These are phyloP conservation scores for Hyposoter didymator DNA, from an alignment of 2,888 invertebrate species.

Conservation along the genomic window DNA sequence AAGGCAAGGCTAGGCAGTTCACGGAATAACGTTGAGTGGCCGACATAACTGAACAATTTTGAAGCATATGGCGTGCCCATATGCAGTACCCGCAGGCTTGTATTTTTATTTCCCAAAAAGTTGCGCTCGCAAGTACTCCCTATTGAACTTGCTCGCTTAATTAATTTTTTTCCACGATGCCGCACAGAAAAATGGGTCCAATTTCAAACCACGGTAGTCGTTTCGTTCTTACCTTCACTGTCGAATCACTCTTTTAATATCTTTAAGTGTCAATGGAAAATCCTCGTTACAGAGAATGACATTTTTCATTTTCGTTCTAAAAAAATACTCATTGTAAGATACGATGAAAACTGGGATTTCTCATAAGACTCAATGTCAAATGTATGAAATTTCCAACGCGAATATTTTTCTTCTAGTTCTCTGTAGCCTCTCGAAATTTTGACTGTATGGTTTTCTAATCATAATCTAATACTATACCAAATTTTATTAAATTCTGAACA, in stretches of 20 bases:
- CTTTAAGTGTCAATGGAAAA: neutral
- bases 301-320: neutral
- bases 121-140: neutral
- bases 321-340: no score
- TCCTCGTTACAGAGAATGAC: neutral
- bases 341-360: no score
- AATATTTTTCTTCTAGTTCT: no score
- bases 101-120: conserved; percentile 3
- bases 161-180: neutral
- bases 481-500: no score
- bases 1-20: neutral
- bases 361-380: no score
- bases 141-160: neutral
- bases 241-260: neutral
- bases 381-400: no score
- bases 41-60: neutral
- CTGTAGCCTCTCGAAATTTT: no score
- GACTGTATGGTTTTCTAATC: no score
- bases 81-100: neutral
- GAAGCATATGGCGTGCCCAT: conserved; percentile 1
- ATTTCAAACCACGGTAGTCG: neutral
- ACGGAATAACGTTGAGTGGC: neutral
- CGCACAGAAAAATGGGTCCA: neutral
- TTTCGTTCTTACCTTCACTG: neutral
- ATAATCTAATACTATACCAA: no score